Conservation (phyloP, 2,113 vertebrate genomes). For the Colinus virginianus region DNA sequence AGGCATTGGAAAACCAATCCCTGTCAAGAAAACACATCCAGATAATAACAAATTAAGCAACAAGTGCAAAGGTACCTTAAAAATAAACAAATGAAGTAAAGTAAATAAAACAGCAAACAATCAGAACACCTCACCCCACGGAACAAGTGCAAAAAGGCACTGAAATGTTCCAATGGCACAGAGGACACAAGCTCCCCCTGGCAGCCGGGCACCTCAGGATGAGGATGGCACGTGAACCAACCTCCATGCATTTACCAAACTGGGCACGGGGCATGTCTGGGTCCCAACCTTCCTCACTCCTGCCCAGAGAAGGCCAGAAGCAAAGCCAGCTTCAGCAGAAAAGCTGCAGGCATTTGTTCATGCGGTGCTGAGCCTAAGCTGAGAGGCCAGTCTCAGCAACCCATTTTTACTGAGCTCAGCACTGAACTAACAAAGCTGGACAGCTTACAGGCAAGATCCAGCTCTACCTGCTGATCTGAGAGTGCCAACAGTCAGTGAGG, state of each 20-base stretch:
- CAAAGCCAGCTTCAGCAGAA: background rate
- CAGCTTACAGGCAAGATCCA: background rate
- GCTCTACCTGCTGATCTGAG: background rate
- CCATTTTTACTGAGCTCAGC: background rate
- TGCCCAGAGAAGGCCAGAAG: background rate
- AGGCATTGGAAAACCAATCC: background rate
- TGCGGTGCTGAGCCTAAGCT: background rate
- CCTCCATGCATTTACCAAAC: background rate
- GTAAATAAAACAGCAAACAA: background rate
- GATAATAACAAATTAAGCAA: background rate
- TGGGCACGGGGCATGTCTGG: fast-evolving
- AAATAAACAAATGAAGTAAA: background rate
- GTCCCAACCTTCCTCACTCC: background rate
- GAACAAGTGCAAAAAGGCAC: background rate
- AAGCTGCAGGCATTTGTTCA: background rate
- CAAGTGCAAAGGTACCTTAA: background rate
- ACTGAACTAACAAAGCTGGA: background rate
- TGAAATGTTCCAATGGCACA: background rate
- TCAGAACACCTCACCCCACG: background rate
- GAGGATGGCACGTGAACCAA: background rate
- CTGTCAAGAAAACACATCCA: background rate
- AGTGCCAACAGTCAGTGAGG: background rate
- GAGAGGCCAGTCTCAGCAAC: background rate
- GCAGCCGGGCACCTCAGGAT: background rate
- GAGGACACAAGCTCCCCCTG: background rate